phyloP scores from a whole-genome alignment of 2,888 invertebrate genomes.

The Monopis laevigella region DNA sequence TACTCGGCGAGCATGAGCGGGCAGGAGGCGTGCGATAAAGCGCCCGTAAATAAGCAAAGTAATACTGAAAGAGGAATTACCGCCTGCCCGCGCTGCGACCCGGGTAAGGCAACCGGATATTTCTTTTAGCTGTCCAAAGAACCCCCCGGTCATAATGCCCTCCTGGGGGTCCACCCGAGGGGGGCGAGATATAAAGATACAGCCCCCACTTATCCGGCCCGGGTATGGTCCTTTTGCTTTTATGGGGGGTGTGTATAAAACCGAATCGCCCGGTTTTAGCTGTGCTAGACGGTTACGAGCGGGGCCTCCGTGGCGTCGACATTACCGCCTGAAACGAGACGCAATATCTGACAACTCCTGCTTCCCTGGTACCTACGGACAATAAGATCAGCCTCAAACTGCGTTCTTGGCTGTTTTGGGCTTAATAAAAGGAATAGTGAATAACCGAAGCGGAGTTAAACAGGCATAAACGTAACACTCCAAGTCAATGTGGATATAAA shows the following conservation, averaged over 20 bases:
- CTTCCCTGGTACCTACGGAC: slow-evolving; percentile 48
- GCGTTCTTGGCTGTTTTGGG: not conserved
- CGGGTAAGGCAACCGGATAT: slow-evolving; percentile 61
- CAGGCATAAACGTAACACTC: no score
- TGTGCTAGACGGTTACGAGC: slow-evolving; percentile 63
- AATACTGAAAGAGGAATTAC: slow-evolving; percentile 57
- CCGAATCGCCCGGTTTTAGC: slow-evolving; percentile 66
- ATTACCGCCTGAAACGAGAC: slow-evolving; percentile 42
- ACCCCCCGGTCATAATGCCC: slow-evolving; percentile 64
- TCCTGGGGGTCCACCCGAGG: slow-evolving; percentile 42
- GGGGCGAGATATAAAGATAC: slow-evolving; percentile 64
- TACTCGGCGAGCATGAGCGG: slow-evolving; percentile 22
- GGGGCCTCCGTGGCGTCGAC: slow-evolving; percentile 54
- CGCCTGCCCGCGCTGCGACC: slow-evolving; percentile 42
- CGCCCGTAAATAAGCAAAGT: slow-evolving; percentile 57
- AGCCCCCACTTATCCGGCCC: slow-evolving; percentile 57
- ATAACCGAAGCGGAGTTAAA: no score
- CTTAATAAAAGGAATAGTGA: slow-evolving; percentile 5
- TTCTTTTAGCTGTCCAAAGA: slow-evolving; percentile 68
- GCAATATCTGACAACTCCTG: slow-evolving; percentile 52
- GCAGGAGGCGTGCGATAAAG: slow-evolving; percentile 46
- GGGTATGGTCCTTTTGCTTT: slow-evolving; percentile 66
- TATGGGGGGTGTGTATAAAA: slow-evolving; percentile 68
- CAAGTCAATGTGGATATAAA: not conserved
- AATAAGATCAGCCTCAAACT: slow-evolving; percentile 16